Evolutionary conservation across 2,113 vertebrate species (phyloP), one percentile per base, ranked within the genome.

Genomic region (Athene noctua): DNA sequence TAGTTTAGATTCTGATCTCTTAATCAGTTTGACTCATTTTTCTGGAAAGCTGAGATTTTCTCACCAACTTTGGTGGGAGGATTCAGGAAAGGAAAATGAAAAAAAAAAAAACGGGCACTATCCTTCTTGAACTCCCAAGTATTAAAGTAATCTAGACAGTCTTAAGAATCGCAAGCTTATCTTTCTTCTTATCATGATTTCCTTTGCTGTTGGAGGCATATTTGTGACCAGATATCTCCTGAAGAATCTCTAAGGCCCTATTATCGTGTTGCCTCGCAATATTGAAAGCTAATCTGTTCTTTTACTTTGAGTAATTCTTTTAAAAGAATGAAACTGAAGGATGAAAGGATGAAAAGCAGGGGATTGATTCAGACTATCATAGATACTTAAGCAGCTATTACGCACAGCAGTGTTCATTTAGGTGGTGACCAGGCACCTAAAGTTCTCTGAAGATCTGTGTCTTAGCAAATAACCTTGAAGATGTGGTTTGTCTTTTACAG

Each of bases 211-310:
- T 92, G 87, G 78, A 88, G 67, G 54, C 34, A 4, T 70, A 73
- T 81, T 80, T 93, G 85, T 93, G 90, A 86, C 72, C 49, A 80
- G 47, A 80, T 66, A 82, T 91, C 81, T 92, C 80, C 51, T 20
- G 25, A 77, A 96, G 70, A 91, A 91, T 90, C 87, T 94, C 71
- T 49, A 46, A 82, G 32, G 62, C 36, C 54, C 54, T 82, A 10
- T 88, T 97, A 68, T 88, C 68, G 58, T 85, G 66, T 93, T 91
- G 81, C 85, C 46, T 91, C 0, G 4, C 92, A 83, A 62, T 90
- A 80, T 25, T 92, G 79, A 61, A 80, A 82, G 71, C 46, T 96
- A 93, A 96, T 90, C 92, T 95, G 27, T 72, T 96, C 49, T 72
- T 95, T 84, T 80, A 74, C 68, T 92, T 84, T 20, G 34, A 49